Percentiles rank a stretch among this genome's conserved stretches.
Evolutionary conservation across 2,797 vertebrate genomes (phyloP).

Genomic region (Novumbra hubbsi): DNA sequence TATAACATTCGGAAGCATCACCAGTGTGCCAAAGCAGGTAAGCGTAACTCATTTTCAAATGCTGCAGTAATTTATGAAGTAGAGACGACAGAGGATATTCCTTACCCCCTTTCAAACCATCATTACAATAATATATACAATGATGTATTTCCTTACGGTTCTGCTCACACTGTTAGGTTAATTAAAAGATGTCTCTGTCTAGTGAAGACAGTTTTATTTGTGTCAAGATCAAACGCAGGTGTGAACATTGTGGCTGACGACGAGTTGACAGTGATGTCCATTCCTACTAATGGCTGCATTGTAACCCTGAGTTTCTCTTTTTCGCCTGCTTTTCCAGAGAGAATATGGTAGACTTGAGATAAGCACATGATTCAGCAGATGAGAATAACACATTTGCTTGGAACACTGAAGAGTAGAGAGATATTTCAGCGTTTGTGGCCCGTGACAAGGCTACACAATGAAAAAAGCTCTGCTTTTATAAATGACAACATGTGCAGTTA

Average conservation of each 20-base stretch:
- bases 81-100: constrained; percentile 12
- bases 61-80: background rate
- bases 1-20: too few species aligned
- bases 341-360: constrained; percentile 6
- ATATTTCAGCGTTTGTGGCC: constrained; percentile 41
- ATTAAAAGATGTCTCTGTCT: background rate
- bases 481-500: constrained; percentile 47
- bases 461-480: constrained; percentile 35
- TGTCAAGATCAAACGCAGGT: background rate
- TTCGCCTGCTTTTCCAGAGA: background rate
- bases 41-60: background rate
- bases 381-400: constrained; percentile 11
- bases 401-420: constrained; percentile 14
- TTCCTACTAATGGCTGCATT: background rate
- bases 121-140: background rate
- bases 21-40: too few species aligned
- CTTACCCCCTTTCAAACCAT: background rate
- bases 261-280: background rate
- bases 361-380: constrained; percentile 25
- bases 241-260: background rate
- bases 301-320: background rate
- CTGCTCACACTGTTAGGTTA: background rate
- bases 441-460: constrained; percentile 40
- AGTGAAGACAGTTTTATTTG: background rate
- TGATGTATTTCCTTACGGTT: background rate